Conservation (phyloP, 1,140 invertebrate species). For the Chymomyza costata region DNA sequence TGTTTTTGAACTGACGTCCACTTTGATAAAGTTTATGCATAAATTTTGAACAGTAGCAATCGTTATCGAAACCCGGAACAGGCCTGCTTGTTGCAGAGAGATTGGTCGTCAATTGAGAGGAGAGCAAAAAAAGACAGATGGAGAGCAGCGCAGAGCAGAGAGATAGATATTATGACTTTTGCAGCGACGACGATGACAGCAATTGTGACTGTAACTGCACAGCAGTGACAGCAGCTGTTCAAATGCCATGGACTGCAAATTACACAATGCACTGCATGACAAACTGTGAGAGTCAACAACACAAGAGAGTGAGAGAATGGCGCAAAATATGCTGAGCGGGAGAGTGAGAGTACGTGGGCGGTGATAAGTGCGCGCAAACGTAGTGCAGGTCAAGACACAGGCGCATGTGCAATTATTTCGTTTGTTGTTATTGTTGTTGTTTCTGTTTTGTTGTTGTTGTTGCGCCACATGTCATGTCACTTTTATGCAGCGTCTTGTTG, state of each 20-base stretch:
- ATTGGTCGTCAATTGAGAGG: neutral
- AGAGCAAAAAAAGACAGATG: neutral
- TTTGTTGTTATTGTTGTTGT: neutral
- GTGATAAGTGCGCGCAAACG: conserved; percentile 22
- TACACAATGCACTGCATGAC: conserved; percentile 13
- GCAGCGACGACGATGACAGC: too few relatives aligned
- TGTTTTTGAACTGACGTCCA: too few relatives aligned
- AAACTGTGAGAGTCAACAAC: conserved; percentile 2
- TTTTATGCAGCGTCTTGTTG: too few relatives aligned
- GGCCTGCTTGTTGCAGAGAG: conserved; percentile 17
- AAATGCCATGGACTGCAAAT: conserved; percentile 38
- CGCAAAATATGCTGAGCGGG: too few relatives aligned
- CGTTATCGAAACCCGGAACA: too few relatives aligned
- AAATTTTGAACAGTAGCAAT: too few relatives aligned
- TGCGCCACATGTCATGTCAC: neutral
- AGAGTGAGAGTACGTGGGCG: conserved; percentile 37
- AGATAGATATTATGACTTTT: too few relatives aligned
- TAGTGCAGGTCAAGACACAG: conserved; percentile 53
- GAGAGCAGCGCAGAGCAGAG: conserved; percentile 3
- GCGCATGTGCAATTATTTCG: conserved; percentile 26
- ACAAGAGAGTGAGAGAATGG: conserved; percentile 13
- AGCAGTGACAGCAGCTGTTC: conserved; percentile 58
- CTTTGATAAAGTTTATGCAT: too few relatives aligned
- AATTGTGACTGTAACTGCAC: too few relatives aligned
- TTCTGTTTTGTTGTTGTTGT: conserved; percentile 20